Conservation (phyloP, 2,113 vertebrate species). For the Pao palembangensis region DNA sequence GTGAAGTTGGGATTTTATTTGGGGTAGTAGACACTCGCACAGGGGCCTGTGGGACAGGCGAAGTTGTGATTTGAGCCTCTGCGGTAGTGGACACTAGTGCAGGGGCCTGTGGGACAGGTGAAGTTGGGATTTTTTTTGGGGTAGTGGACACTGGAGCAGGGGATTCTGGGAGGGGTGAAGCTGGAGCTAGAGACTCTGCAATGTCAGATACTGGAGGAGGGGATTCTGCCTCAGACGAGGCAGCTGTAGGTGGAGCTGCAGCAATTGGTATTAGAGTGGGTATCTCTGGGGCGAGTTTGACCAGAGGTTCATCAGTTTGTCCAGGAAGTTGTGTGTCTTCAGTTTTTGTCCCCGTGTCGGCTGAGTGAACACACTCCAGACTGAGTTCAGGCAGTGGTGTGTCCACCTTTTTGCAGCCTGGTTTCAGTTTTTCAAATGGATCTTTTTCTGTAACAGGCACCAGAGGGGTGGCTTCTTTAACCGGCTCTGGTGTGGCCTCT, state of each 20-base stretch:
- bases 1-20: no score
- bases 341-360: neutral
- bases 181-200: neutral
- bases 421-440: constrained; percentile 18
- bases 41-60: no score
- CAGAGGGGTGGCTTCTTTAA: constrained; percentile 9
- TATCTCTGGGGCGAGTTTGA: constrained; percentile 3
- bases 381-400: constrained; percentile 40
- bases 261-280: neutral
- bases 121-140: no score
- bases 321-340: constrained; percentile 2
- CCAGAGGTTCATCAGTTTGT: neutral
- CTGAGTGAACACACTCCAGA: constrained; percentile 7
- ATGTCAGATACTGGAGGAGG: neutral
- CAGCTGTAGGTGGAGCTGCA: no score
- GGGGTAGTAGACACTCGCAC: no score
- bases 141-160: no score
- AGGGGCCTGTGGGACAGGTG: no score
- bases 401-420: constrained; percentile 40
- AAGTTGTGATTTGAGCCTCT: no score
- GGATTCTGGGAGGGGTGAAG: no score
- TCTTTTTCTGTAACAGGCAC: constrained; percentile 5
- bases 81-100: no score
- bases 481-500: constrained; percentile 7
- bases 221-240: neutral